phyloP scores from a whole-genome alignment of 1,140 invertebrate genomes.

The Drosophila pachea region DNA sequence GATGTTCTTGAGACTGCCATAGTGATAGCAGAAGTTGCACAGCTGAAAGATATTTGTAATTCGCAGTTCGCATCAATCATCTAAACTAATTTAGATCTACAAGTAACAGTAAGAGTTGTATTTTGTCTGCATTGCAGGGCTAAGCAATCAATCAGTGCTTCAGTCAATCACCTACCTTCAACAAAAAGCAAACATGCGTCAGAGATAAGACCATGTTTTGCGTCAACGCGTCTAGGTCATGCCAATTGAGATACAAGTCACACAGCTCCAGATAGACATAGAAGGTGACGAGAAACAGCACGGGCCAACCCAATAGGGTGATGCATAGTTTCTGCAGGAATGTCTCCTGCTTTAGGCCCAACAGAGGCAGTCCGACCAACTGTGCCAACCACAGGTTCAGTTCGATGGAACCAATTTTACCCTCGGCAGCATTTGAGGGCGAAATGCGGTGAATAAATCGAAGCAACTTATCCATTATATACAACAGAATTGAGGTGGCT shows the following conservation, averaged over 20 bases:
- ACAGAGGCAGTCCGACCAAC: constrained; percentile 51
- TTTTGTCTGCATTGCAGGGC: no score
- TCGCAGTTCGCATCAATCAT: not conserved
- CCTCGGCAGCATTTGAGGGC: constrained; percentile 49
- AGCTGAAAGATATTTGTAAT: constrained; percentile 20
- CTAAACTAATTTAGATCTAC: no score
- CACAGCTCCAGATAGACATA: constrained; percentile 53
- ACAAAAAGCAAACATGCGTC: constrained; percentile 50
- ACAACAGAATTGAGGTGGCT: not conserved
- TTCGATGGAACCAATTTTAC: constrained; percentile 59
- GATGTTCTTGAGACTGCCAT: constrained; percentile 25
- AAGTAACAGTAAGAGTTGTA: no score
- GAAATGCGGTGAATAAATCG: constrained; percentile 31
- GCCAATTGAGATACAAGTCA: constrained; percentile 51
- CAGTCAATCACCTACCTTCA: constrained; percentile 40
- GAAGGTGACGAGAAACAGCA: constrained; percentile 30
- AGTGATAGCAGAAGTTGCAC: constrained; percentile 48
- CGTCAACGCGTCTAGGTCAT: constrained; percentile 53
- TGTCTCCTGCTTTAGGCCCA: constrained; percentile 51
- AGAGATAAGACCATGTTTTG: constrained; percentile 61
- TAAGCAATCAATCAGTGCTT: constrained; percentile 16
- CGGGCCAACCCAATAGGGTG: constrained; percentile 12
- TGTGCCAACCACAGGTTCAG: constrained; percentile 63
- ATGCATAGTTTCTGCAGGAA: constrained; percentile 7
- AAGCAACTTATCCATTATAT: constrained; percentile 39